Evolutionary conservation across 2,888 invertebrate genomes (phyloP), one percentile per base, ranked within the genome.

Genomic region (Phaonia tiefii): DNA sequence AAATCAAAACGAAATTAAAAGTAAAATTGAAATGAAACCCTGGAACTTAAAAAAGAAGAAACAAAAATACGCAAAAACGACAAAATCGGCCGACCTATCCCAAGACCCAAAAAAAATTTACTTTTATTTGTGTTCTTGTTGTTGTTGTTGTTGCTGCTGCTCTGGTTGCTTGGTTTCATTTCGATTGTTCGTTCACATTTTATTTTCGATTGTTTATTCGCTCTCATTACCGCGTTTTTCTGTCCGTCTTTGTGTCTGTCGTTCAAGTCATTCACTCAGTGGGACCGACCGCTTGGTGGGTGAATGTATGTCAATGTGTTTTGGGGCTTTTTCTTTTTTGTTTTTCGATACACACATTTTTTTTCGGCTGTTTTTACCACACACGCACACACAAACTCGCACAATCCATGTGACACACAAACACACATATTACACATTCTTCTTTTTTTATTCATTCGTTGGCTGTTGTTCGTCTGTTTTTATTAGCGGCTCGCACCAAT

Each of bases 1-100:
- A 58, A 22, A 31, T 15, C 7, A 65, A 72, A 67, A 72, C 20
- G 56, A 26, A 44, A 63, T 15, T 69, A 56, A 77, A 74, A 74
- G 63, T 37, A 37, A 17, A 31, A 31, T 31, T 31, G 31, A 31
- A 31, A 31, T 31, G 31, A 31, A 31, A 31, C 31, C 31, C 31
- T 31, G 31, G 8, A 31, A 5, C 3, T 31, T 3, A 5, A 69
- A 67, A 56, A 60, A 63, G 2, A 72, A 46, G 22, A 22, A 22
- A 63, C 2, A 78, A 46, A 20, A 22, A 22, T 22, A 54, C 20
- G 74, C 17, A 4, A 42, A 58, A 60, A 56, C 8, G 31, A 65
- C 78, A 66, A 73, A 75, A 73, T 3, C 65, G 31, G 31, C 72
- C 83, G 85, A 85, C 85, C 85, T 85, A 85, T 85, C 85, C 85